Conservation (phyloP, 2,888 invertebrate genomes). For the Rhabditoides inermis region DNA sequence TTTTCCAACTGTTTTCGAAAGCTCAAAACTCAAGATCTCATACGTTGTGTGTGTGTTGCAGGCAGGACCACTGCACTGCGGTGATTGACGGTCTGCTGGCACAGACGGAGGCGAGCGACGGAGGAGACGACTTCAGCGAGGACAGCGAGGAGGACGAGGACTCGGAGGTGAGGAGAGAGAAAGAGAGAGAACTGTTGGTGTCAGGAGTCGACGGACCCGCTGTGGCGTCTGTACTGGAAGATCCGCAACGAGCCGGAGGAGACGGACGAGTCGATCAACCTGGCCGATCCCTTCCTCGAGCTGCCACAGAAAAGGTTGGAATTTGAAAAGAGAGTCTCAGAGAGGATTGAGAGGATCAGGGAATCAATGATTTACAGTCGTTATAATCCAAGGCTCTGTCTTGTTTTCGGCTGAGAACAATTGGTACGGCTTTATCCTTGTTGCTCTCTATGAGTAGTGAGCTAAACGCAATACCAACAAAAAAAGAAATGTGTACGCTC, state of each 20-base stretch:
- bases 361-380: too few relatives aligned
- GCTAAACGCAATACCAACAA: too few relatives aligned
- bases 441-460: conserved; percentile 2
- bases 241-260: conserved; percentile 57
- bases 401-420: too few relatives aligned
- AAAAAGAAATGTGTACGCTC: too few relatives aligned
- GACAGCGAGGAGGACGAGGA: conserved; percentile 63
- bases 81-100: conserved; percentile 40
- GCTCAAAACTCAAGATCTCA: too few relatives aligned
- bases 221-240: conserved; percentile 72
- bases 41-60: too few relatives aligned
- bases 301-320: conserved; percentile 65
- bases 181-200: too few relatives aligned
- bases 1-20: too few relatives aligned
- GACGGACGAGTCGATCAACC: conserved; percentile 57
- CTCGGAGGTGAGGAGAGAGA: conserved; percentile 15
- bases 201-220: conserved; percentile 60
- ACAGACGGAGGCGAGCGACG: conserved; percentile 21
- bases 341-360: too few relatives aligned
- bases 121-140: conserved; percentile 58
- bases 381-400: too few relatives aligned
- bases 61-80: conserved; percentile 19
- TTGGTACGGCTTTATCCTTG: neutral
- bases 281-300: conserved; percentile 85
- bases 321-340: conserved; percentile 4